These are phyloP conservation scores for Orchesella flavescens DNA, from an alignment of 2,888 invertebrate species.

Conservation along the genomic window DNA sequence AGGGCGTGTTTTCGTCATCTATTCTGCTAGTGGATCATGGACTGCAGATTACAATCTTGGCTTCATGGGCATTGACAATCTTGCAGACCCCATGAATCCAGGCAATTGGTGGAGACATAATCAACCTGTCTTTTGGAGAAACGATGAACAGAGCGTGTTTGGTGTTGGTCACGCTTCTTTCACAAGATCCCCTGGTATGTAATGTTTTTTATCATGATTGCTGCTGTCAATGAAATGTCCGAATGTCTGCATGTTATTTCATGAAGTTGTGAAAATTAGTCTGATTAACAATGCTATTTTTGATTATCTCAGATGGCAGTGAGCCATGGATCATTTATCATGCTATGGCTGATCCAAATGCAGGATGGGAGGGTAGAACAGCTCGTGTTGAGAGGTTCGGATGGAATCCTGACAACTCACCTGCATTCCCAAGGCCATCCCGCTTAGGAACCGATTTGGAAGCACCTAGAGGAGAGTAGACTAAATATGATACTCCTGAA, in stretches of 20 bases:
- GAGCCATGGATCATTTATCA: slow-evolving; percentile 71
- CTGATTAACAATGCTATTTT: neutral
- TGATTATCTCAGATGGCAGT: slow-evolving; percentile 58
- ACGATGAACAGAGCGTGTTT: slow-evolving; percentile 68
- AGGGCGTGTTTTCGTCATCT: slow-evolving; percentile 67
- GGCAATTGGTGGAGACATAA: slow-evolving; percentile 69
- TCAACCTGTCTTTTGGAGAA: slow-evolving; percentile 69
- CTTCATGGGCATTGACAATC: slow-evolving; percentile 69
- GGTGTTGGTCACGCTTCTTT: slow-evolving; percentile 71
- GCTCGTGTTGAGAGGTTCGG: slow-evolving; percentile 68
- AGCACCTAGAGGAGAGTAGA: slow-evolving; percentile 64
- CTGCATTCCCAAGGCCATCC: slow-evolving; percentile 65
- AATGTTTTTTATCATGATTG: neutral
- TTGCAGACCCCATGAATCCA: slow-evolving; percentile 66
- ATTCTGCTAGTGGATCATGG: slow-evolving; percentile 70
- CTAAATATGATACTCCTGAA: neutral
- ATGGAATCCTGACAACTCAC: slow-evolving; percentile 69
- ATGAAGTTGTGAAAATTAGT: neutral
- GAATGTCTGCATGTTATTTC: neutral
- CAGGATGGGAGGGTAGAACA: slow-evolving; percentile 65
- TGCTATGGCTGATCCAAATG: slow-evolving; percentile 68
- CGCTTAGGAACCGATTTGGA: slow-evolving; percentile 62
- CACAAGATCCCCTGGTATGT: slow-evolving; percentile 55
- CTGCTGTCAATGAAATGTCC: neutral
- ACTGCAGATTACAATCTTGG: slow-evolving; percentile 69